These are phyloP conservation scores for Lasiurus cinereus DNA, from an alignment of 2,113 vertebrate genomes.

Conservation along the genomic window DNA sequence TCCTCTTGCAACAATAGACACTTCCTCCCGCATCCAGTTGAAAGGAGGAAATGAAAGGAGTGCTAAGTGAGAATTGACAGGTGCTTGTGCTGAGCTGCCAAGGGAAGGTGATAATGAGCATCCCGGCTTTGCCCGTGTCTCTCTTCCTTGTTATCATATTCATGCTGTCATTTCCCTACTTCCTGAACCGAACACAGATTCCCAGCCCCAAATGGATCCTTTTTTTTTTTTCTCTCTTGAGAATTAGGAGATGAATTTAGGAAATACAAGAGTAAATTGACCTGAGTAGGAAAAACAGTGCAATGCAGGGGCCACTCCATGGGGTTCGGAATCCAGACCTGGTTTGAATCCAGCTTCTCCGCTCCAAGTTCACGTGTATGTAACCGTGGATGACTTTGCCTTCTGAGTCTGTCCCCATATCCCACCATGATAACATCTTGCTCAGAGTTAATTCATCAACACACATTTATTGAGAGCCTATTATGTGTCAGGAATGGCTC, in stretches of 20 bases:
- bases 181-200: neutral
- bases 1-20: slow-evolving; percentile 62
- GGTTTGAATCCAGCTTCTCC: neutral
- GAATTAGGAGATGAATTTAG: neutral
- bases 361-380: neutral
- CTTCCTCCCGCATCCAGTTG: neutral
- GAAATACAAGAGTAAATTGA: neutral
- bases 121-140: neutral
- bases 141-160: slow-evolving; percentile 18
- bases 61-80: slow-evolving; percentile 63
- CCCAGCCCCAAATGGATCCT: neutral
- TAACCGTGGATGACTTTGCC: neutral
- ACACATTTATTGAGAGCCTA: neutral
- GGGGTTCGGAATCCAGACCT: neutral
- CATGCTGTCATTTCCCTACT: neutral
- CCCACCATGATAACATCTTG: neutral
- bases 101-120: slow-evolving; percentile 51
- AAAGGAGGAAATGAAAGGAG: slow-evolving; percentile 64
- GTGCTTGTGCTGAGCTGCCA: neutral
- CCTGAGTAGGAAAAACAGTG: neutral
- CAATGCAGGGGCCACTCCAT: rapidly evolving
- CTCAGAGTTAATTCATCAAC: neutral
- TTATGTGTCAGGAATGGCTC: neutral
- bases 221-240: neutral
- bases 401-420: neutral